Evolutionary conservation across 2,888 invertebrate genomes (phyloP), one percentile per base, ranked within the genome.

Genomic region (Melipona beecheii): DNA sequence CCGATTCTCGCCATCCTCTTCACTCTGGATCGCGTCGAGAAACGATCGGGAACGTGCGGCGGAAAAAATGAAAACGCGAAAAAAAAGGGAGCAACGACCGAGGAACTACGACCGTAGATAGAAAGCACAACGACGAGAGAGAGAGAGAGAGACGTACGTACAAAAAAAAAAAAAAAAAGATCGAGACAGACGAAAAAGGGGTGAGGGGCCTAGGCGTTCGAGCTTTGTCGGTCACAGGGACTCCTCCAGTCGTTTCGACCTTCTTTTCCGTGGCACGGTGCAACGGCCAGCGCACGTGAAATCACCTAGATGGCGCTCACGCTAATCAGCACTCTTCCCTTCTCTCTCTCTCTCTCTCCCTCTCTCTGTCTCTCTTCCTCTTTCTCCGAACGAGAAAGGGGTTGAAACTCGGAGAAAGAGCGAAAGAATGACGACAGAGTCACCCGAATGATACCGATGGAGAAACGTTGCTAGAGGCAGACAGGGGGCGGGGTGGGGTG

Each of bases 161-260:
- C 1, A 31, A 31, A 36, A 31, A 24, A 56, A 43, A 36, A n/a
- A 68, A 60, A 31, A 68, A 36, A 15, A 27, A n/a, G 60, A 31
- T 13, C 69, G 36, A 24, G 21, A 43, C 36, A 24, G 56, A 52
- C 24, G n/a, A 31, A 27, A 43, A 24, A 64, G 31, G 52, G 49
- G 27, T 2, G 27, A 19, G 11, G 56, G 49, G n/a, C n/a, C n/a
- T 9, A 54, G 66, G 60, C 36, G 66, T 71, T 75, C 52, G 36
- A 50, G 70, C 75, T 86, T 86, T 84, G 78, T 84, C 75, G 86
- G 83, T 79, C 84, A 78, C 82, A 85, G 83, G 82, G 79, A 72
- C 85, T 75, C 72, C 75, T 78, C 74, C 73, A 74, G 70, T 76
- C 79, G 80, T 87, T 87, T 84, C 86, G 87, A 86, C 86, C 87